These are phyloP conservation scores for Ondatra zibethicus DNA, from an alignment of 2,113 vertebrate species.

Conservation along the genomic window DNA sequence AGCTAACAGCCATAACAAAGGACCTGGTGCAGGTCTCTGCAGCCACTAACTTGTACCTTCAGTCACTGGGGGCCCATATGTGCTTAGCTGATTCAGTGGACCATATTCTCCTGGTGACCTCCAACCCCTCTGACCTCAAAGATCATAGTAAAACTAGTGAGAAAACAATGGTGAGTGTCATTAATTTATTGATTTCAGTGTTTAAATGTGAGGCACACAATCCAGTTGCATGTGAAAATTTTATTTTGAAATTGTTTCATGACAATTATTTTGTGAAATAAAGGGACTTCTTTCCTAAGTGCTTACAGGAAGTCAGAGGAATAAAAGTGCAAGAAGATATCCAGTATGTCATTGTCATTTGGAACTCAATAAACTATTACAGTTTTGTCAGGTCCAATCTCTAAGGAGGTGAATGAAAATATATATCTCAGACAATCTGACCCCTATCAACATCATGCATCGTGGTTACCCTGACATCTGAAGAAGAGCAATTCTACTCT, in stretches of 20 bases:
- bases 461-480: constrained; percentile 11
- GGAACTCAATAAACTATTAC: constrained; percentile 60
- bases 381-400: constrained; percentile 65
- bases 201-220: not conserved
- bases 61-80: too few species aligned
- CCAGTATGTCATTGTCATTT: constrained; percentile 66
- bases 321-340: constrained; percentile 62
- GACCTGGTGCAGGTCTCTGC: not conserved
- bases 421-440: constrained; percentile 30
- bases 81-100: not conserved
- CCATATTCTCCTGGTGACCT: not conserved
- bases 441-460: constrained; percentile 32
- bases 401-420: constrained; percentile 76
- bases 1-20: not conserved
- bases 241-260: constrained; percentile 23
- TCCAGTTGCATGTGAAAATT: constrained; percentile 6
- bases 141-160: constrained; percentile 10
- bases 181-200: not conserved
- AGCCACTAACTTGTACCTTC: not conserved
- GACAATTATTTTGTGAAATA: constrained; percentile 55
- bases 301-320: constrained; percentile 48
- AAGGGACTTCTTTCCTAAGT: constrained; percentile 47
- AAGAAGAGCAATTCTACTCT: constrained; percentile 65
- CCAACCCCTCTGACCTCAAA: not conserved
- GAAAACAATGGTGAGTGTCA: not conserved